Evolutionary conservation across 2,797 vertebrate species (phyloP).

Genomic region (Peromyscus nudipes): DNA sequence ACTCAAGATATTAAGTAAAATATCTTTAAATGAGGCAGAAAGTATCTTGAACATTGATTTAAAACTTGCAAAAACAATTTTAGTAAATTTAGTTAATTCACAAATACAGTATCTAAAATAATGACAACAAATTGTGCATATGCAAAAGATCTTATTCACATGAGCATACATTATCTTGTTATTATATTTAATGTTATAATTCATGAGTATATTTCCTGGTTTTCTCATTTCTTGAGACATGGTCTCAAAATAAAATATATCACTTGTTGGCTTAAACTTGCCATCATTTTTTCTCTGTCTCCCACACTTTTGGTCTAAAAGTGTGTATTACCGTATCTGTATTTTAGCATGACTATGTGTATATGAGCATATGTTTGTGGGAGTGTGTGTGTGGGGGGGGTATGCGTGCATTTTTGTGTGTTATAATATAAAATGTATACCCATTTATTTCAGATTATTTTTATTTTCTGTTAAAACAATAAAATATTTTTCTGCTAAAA

Average conservation of each 20-base stretch:
- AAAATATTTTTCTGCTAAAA: not conserved
- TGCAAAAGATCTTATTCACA: not conserved
- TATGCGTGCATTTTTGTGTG: not conserved
- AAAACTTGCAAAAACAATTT: not conserved
- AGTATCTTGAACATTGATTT: not conserved
- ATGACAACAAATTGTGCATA: not conserved
- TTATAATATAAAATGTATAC: too few relatives aligned
- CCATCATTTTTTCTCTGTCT: not conserved
- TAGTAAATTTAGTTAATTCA: not conserved
- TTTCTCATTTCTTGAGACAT: not conserved
- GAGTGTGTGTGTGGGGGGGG: not conserved
- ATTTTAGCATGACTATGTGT: not conserved
- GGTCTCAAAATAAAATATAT: not conserved
- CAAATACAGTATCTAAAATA: not conserved
- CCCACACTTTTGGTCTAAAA: not conserved
- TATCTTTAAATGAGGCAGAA: not conserved
- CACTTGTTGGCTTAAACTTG: not conserved
- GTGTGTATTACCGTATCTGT: rapidly evolving
- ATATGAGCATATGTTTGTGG: not conserved
- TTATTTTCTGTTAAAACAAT: not conserved
- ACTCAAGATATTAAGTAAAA: not conserved
- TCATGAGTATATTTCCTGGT: not conserved
- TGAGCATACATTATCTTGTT: not conserved
- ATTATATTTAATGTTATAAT: not conserved
- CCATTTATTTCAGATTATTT: not conserved